These are phyloP conservation scores for Rhaphigaster nebulosa DNA, from an alignment of 2,888 invertebrate species.

Conservation along the genomic window DNA sequence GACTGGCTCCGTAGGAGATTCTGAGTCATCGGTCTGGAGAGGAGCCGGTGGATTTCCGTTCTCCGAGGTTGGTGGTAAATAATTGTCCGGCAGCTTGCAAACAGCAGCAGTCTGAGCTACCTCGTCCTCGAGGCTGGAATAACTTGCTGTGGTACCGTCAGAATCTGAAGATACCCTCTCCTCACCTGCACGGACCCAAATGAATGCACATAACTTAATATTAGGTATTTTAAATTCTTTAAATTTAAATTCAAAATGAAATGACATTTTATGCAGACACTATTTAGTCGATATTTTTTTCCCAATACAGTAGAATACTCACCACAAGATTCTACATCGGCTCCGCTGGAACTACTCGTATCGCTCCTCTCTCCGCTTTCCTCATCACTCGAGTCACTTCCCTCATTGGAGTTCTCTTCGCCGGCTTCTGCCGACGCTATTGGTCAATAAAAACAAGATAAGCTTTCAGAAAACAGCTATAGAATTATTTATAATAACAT, in stretches of 20 bases:
- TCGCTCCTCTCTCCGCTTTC: constrained; percentile 66
- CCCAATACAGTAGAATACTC: not conserved
- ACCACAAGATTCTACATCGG: constrained; percentile 67
- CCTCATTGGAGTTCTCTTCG: not conserved
- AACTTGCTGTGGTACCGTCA: constrained; percentile 72
- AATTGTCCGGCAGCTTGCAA: constrained; percentile 63
- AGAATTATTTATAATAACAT: not conserved
- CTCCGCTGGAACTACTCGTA: constrained; percentile 68
- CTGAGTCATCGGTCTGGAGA: constrained; percentile 69
- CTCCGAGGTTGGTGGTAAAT: constrained; percentile 57
- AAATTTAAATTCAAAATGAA: too few relatives aligned
- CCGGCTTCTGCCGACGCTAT: constrained; percentile 62
- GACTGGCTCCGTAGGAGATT: constrained; percentile 72
- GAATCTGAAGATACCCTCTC: constrained; percentile 67
- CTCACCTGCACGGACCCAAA: not conserved
- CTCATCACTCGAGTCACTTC: constrained; percentile 67
- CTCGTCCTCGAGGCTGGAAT: constrained; percentile 73
- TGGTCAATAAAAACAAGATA: not conserved
- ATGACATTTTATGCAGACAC: too few relatives aligned
- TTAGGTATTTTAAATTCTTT: too few relatives aligned
- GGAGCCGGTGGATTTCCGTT: constrained; percentile 62
- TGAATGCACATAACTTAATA: too few relatives aligned
- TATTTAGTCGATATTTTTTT: too few relatives aligned
- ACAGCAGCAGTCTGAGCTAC: constrained; percentile 68
- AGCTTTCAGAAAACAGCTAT: constrained; percentile 45